These are phyloP conservation scores for Entomyzon cyanotis DNA, from an alignment of 2,113 vertebrate species.

Conservation along the genomic window DNA sequence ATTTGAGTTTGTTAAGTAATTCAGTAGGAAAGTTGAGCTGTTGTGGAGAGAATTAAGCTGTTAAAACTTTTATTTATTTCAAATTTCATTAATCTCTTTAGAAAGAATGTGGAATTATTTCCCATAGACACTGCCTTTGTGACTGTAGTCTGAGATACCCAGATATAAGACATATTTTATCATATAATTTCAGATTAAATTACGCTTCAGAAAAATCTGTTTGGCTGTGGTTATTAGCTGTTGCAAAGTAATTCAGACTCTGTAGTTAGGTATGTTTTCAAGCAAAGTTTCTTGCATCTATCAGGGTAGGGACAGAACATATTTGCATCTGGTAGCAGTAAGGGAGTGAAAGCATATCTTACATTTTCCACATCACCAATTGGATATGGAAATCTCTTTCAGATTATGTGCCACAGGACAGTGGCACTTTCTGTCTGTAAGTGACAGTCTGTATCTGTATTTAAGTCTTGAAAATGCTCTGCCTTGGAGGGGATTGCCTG, in stretches of 20 bases:
- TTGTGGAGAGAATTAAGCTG: neutral
- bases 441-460: neutral
- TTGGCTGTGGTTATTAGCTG: neutral
- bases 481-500: neutral
- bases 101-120: neutral
- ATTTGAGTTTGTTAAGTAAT: neutral
- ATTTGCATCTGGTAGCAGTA: neutral
- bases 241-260: neutral
- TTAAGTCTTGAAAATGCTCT: neutral
- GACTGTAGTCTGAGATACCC: neutral
- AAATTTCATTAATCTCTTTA: neutral
- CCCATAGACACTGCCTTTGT: neutral
- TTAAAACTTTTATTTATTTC: neutral
- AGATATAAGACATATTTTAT: neutral
- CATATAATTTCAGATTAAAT: too few species aligned
- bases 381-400: neutral
- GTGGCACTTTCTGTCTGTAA: neutral
- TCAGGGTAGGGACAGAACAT: neutral
- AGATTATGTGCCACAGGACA: neutral
- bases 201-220: neutral
- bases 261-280: neutral
- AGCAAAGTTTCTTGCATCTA: neutral
- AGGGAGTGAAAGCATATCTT: neutral
- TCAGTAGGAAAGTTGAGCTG: neutral
- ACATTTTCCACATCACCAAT: neutral